phyloP scores from a whole-genome alignment of 2,113 vertebrate species.

The Girardinichthys multiradiatus region DNA sequence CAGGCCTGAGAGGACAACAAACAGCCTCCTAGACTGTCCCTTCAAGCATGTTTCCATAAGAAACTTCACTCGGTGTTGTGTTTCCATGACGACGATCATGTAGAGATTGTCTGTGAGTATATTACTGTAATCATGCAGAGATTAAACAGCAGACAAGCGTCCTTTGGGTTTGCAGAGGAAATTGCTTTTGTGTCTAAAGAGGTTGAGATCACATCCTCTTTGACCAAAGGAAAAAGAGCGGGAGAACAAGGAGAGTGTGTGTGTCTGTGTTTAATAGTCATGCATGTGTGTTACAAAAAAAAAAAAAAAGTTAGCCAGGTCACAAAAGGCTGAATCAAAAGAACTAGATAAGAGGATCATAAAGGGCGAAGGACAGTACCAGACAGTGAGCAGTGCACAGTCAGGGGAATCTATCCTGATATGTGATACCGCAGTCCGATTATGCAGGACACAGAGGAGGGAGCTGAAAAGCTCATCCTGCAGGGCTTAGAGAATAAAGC shows the following conservation, averaged over 20 bases:
- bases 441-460: slow-evolving; percentile 29
- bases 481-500: slow-evolving; percentile 18
- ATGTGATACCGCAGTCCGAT: slow-evolving; percentile 26
- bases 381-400: slow-evolving; percentile 26
- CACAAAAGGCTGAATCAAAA: slow-evolving; percentile 27
- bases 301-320: background rate
- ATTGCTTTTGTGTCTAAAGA: slow-evolving; percentile 40
- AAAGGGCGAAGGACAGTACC: slow-evolving; percentile 8
- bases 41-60: background rate
- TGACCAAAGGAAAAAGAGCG: slow-evolving; percentile 6
- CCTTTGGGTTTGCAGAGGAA: slow-evolving; percentile 40
- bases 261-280: slow-evolving; percentile 4
- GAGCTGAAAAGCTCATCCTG: slow-evolving; percentile 39
- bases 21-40: slow-evolving; percentile 20
- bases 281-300: background rate
- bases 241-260: slow-evolving; percentile 6
- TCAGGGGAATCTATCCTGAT: slow-evolving; percentile 15
- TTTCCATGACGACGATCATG: slow-evolving; percentile 59
- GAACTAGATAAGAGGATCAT: slow-evolving; percentile 28
- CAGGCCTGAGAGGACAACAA: slow-evolving; percentile 39
- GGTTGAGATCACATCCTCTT: slow-evolving; percentile 55
- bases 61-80: background rate
- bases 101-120: slow-evolving; percentile 32
- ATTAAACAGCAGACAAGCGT: slow-evolving; percentile 59
- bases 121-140: slow-evolving; percentile 58